Base-by-base conservation (phyloP, 1,140 invertebrate genomes). In the Habropoda laboriosa region DNA sequence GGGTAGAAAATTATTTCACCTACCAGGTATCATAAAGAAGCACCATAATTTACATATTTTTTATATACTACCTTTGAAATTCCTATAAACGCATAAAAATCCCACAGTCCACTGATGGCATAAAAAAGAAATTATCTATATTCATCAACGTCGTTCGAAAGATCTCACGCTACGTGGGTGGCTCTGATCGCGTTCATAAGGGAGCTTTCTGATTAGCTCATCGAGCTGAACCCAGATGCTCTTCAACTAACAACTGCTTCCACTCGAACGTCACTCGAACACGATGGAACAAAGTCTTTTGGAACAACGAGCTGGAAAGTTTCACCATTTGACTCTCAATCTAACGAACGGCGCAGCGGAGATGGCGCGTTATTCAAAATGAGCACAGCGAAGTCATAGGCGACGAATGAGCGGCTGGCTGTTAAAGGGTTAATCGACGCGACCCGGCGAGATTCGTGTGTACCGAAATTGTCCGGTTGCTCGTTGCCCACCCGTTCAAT, bases 361-460 rank as follows among this genome's bases (percentile, higher is more conserved):
- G n/a, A 24, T 18, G n/a, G 1, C 18, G 38, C 27, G 35, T 71
- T 71, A 58, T 30, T 40, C 55, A 30, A 71, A 78, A 60, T 24
- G 58, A 79, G 42, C 68, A 49, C 57, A 73, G 57, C 76, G 42
- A 73, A 79, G 45, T 72, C 76, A 63, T 72, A 72, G 67, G 12
- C 45, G 57, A 63, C 61, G 51, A 72, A 79, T 60, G 70, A 79
- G 51, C 47, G 24, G n/a, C n/a, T 35, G 68, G 21, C n/a, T 30
- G 53, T 78, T 78, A 61, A 71, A 18, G 24, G 76, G 76, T 79
- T 79, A 79, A 79, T 73, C 68, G 68, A 38, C 38, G 21, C 30
- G 68, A 73, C 76, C 76, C 68, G 38, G 13, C 42, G 58, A 73
- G 55, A 73, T 79, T 63, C 68, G 40, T 61, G 68, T 45, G 58